Evolutionary conservation across 2,797 vertebrate species (phyloP), one percentile per base, ranked within the genome.

Genomic region (Eremophila alpestris): DNA sequence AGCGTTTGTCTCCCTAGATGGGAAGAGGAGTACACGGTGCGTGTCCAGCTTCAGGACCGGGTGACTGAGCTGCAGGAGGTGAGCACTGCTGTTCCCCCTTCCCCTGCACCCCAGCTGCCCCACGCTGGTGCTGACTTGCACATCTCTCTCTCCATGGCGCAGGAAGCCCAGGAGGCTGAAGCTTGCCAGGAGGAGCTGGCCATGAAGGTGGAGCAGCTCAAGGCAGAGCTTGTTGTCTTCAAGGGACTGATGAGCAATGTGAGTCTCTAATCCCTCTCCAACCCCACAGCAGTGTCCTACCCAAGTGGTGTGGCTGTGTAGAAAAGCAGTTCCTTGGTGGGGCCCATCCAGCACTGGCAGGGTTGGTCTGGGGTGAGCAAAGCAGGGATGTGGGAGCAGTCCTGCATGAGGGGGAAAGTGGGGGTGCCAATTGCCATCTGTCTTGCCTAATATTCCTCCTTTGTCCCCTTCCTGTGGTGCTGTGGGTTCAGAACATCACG

Each of bases 221-320:
- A 99, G 96, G 98, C 99, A 4, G 99, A 99, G 96, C 97, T 99
- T 67, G 99, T 99, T 73, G 98, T 99, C 95, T 99, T 99, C 98
- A 99, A 99, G 97, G 99, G 99, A 83, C 98, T 99, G 93, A 99
- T 99, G 99, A 99, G 99, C 97, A 99, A 99, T 32, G 99, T 99
- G 97, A 99, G 99, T 97, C 22, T 13, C 13, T 63, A 15, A 32
- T 19, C 36, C 32, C 8, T 38, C 11, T 71, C 58, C 0, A 2
- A 17, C 17, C 29, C 7, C 1, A 29, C n/a, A 32, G 34, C 38
- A 20, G 48, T 18, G 55, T 63, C 38, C 48, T 48, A 2, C 20
- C 9, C 1, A 3, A 19, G 32, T 0, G 3, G 23, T 29, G 68
- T 51, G 71, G 38, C 46, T 70, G 12, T 4, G 2, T 6, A 29